Conservation (phyloP, 2,797 vertebrate genomes). For the Macroramphosus scolopax region DNA sequence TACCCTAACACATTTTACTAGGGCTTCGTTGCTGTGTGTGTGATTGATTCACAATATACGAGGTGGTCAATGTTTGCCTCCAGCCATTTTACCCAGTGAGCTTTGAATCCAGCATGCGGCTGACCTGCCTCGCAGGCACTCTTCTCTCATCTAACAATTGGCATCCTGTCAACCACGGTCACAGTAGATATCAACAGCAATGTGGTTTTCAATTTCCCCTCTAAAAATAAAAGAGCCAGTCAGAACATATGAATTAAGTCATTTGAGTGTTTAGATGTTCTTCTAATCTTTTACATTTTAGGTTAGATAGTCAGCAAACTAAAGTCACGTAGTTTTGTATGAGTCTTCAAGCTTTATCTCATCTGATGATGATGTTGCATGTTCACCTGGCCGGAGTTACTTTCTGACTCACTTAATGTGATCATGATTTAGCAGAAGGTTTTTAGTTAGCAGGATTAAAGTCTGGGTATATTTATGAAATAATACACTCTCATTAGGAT, state of each 20-base stretch:
- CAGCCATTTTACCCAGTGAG: constrained; percentile 53
- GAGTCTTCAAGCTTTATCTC: constrained; percentile 4
- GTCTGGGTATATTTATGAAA: not conserved
- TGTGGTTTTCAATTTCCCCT: constrained; percentile 25
- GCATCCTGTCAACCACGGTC: constrained; percentile 59
- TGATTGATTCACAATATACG: constrained; percentile 70
- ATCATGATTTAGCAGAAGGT: not conserved
- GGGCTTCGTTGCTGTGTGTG: constrained; percentile 22
- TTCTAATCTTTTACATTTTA: not conserved
- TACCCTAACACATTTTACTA: constrained; percentile 31
- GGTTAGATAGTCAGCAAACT: no score
- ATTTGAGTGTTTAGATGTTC: constrained; percentile 11
- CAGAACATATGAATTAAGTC: constrained; percentile 8
- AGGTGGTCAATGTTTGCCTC: constrained; percentile 63
- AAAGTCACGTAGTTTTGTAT: no score
- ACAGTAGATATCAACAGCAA: constrained; percentile 54
- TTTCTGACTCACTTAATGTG: not conserved
- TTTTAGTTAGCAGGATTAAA: not conserved
- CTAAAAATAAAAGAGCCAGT: constrained; percentile 21
- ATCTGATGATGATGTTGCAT: not conserved
- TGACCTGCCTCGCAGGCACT: constrained; percentile 68
- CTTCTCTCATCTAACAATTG: constrained; percentile 60
- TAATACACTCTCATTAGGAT: not conserved
- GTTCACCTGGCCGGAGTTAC: no score
- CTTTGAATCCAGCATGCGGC: constrained; percentile 48